Evolutionary conservation across 2,113 vertebrate species (phyloP).

Genomic region (Pelobates fuscus): DNA sequence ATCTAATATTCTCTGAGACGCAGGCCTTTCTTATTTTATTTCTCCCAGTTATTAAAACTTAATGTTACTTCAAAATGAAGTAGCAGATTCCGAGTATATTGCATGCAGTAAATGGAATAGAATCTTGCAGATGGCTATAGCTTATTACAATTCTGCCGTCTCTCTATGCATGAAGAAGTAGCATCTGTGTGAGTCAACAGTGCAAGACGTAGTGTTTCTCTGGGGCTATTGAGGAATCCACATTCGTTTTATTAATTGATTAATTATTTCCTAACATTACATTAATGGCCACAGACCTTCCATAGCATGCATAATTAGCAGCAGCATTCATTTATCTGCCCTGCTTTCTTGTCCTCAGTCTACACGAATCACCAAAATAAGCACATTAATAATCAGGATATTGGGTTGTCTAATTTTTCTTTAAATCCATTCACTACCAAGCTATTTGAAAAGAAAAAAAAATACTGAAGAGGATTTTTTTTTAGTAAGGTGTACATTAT

Average conservation of each 20-base stretch:
- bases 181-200: constrained; percentile 6
- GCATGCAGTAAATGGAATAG: background rate
- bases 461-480: too few species aligned
- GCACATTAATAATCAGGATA: too few species aligned
- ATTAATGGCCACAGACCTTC: background rate
- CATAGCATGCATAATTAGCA: background rate
- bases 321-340: background rate
- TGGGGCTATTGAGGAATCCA: background rate
- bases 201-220: constrained; percentile 13
- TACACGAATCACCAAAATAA: too few species aligned
- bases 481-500: too few species aligned
- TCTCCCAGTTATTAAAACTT: background rate
- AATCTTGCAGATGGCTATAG: constrained; percentile 20
- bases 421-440: too few species aligned
- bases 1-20: background rate
- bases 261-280: constrained; percentile 8
- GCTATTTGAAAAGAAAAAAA: too few species aligned
- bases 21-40: background rate
- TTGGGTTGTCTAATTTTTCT: too few species aligned
- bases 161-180: constrained; percentile 6
- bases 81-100: constrained; percentile 11
- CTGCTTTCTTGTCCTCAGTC: background rate
- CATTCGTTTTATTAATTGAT: constrained; percentile 34
- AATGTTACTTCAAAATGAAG: background rate
- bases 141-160: background rate